Evolutionary conservation across 2,888 invertebrate genomes (phyloP).

Genomic region (Drosophila nr. fundita): DNA sequence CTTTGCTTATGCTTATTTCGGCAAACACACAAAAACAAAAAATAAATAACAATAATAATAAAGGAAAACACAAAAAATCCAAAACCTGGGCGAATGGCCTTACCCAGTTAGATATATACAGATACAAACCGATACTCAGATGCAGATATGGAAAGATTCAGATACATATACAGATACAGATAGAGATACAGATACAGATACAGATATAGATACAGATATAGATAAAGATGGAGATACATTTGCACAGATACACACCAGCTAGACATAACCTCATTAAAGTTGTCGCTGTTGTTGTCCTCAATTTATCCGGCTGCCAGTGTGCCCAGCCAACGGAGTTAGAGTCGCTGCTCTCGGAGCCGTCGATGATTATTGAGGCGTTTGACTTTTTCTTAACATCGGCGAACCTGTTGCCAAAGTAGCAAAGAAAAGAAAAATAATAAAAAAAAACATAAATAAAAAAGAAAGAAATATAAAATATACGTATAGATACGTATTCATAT

Average conservation of each 20-base stretch:
- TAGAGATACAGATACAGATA: not conserved
- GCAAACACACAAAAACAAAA: slow-evolving; percentile 8
- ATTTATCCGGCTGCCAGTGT: slow-evolving; percentile 62
- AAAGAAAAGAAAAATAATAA: slow-evolving; percentile 40
- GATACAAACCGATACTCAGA: slow-evolving; percentile 6
- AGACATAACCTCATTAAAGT: slow-evolving; percentile 77
- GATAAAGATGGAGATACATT: slow-evolving; percentile 16
- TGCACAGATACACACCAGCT: slow-evolving; percentile 46
- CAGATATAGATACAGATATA: not conserved
- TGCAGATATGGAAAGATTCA: not conserved
- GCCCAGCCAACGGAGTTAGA: slow-evolving; percentile 29
- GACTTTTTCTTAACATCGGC: slow-evolving; percentile 64
- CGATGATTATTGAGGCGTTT: slow-evolving; percentile 77
- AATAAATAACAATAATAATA: slow-evolving; percentile 5
- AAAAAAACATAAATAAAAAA: slow-evolving; percentile 30
- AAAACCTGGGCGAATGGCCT: slow-evolving; percentile 34
- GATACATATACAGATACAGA: not conserved
- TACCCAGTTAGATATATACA: slow-evolving; percentile 45
- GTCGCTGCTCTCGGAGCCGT: slow-evolving; percentile 40
- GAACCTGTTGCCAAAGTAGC: slow-evolving; percentile 72
- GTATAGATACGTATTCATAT: slow-evolving; percentile 5
- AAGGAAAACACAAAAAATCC: slow-evolving; percentile 10
- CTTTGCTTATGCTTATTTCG: slow-evolving; percentile 11
- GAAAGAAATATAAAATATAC: slow-evolving; percentile 26
- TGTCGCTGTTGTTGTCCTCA: slow-evolving; percentile 77